Evolutionary conservation across 2,888 invertebrate species (phyloP), one percentile per base, ranked within the genome.

Genomic region (Perdita meconis): DNA sequence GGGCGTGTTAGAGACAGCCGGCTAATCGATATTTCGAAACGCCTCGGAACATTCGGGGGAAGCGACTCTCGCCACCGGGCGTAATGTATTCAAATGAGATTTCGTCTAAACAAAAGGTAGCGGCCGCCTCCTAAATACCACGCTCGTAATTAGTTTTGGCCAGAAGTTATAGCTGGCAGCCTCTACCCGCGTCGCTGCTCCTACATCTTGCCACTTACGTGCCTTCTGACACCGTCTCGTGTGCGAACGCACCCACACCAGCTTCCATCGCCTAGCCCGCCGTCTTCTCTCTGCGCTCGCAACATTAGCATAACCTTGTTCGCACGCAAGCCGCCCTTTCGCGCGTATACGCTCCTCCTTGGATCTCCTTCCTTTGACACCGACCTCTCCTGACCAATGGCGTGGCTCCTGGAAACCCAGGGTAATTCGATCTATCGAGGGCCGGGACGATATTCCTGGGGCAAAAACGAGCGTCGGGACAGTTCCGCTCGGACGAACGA

Each of bases 131-230:
- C 85, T 88, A 89, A 89, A 89, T 88, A 86, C 84, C 84, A 81
- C 74, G 83, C 70, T 75, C 75, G 83, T 90, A 89, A 90, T 89
- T 89, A 90, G 88, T 89, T 90, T 88, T 82, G 83, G 78, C 64
- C 81, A 86, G 86, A 85, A 88, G 83, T 89, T 89, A 89, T 87
- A 80, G 85, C 65, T 40, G 50, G 10, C 24, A 30, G 30, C 66
- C 65, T 71, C 44, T 67, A 57, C 63, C 53, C 59, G 51, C 64
- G 22, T 61, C 38, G 36, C 57, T 42, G 57, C 61, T 65, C 64
- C 64, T 44, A 36, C 75, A 44, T 42, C 59, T 47, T 50, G 63
- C 63, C 69, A 65, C 55, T 78, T 61, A 56, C 44, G 59, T 71
- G 72, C 65, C 68, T 73, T 59, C 57, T 47, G 60, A 56, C 57